Percentiles rank a stretch among this genome's conserved stretches.
Conservation (phyloP, 2,113 vertebrate species). For the Oryzias javanicus region DNA sequence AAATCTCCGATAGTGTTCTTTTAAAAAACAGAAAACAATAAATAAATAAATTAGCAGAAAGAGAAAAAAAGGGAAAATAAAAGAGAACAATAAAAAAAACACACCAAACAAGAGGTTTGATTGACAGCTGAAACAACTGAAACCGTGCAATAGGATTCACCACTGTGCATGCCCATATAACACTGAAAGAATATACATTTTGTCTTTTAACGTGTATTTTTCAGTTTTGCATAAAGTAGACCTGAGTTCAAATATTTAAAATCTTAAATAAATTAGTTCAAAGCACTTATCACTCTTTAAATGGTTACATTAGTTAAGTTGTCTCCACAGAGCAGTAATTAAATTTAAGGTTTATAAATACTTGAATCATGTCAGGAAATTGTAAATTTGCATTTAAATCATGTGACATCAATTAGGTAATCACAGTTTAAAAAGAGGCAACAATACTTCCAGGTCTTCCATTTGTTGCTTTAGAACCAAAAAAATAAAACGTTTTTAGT, state of each 20-base stretch:
- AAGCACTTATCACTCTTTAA: slow-evolving; percentile 18
- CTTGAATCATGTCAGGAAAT: slow-evolving; percentile 47
- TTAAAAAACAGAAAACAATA: slow-evolving; percentile 81
- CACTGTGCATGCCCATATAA: slow-evolving; percentile 69
- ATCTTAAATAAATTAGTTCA: slow-evolving; percentile 55
- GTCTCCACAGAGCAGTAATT: slow-evolving; percentile 13
- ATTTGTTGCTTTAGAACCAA: slow-evolving; percentile 35
- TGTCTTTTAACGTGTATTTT: slow-evolving; percentile 32
- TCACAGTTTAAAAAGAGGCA: slow-evolving; percentile 60
- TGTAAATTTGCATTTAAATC: slow-evolving; percentile 32
- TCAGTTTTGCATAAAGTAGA: slow-evolving; percentile 67
- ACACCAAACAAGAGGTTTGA: slow-evolving; percentile 66
- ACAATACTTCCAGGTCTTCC: slow-evolving; percentile 7
- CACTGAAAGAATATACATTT: slow-evolving; percentile 49
- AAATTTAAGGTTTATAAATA: slow-evolving; percentile 60
- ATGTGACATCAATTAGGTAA: slow-evolving; percentile 49
- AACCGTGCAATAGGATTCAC: slow-evolving; percentile 81
- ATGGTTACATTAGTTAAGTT: slow-evolving; percentile 9
- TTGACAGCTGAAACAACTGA: slow-evolving; percentile 70
- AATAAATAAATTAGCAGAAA: slow-evolving; percentile 58
- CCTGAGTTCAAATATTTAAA: slow-evolving; percentile 72
- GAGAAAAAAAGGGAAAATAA: not conserved
- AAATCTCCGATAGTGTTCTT: slow-evolving; percentile 85
- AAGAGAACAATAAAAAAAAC: slow-evolving; percentile 19
- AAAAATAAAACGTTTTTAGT: slow-evolving; percentile 15